Evolutionary conservation across 2,113 vertebrate species (phyloP).

Genomic region (Equus przewalskii): DNA sequence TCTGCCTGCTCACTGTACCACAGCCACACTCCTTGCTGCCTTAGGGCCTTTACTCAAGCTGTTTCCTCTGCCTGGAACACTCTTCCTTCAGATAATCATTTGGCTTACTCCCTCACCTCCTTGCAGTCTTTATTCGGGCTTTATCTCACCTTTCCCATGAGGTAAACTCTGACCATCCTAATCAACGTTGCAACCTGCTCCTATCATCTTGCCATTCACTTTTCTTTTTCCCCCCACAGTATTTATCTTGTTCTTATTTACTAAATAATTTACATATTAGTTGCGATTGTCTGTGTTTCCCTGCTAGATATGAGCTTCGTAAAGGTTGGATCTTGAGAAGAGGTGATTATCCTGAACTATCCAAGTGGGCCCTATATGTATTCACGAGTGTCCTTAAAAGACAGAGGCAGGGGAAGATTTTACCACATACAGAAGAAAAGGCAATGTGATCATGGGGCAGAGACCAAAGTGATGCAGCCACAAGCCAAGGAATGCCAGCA

Average conservation of each 20-base stretch:
- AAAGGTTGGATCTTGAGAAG: background rate
- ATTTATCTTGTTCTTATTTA: slow-evolving; percentile 47
- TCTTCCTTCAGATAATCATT: background rate
- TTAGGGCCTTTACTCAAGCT: background rate
- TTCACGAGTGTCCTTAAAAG: background rate
- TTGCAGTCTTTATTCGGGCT: background rate
- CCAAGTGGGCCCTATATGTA: background rate
- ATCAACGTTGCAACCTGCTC: background rate
- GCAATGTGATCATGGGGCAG: background rate
- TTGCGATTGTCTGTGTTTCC: background rate
- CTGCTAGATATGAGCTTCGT: background rate
- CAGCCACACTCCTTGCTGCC: background rate
- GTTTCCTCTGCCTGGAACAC: background rate
- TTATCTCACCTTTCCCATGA: background rate
- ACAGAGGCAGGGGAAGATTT: background rate
- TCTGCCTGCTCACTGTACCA: background rate
- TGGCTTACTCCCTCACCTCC: background rate
- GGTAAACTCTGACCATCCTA: background rate
- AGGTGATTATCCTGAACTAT: background rate
- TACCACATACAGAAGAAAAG: background rate
- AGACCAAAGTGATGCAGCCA: background rate
- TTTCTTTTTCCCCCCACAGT: background rate
- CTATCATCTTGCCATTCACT: background rate
- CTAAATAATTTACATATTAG: background rate
- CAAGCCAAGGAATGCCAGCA: background rate